Evolutionary conservation across 2,113 vertebrate species (phyloP), one percentile per base, ranked within the genome.

Genomic region (Xyrauchen texanus): DNA sequence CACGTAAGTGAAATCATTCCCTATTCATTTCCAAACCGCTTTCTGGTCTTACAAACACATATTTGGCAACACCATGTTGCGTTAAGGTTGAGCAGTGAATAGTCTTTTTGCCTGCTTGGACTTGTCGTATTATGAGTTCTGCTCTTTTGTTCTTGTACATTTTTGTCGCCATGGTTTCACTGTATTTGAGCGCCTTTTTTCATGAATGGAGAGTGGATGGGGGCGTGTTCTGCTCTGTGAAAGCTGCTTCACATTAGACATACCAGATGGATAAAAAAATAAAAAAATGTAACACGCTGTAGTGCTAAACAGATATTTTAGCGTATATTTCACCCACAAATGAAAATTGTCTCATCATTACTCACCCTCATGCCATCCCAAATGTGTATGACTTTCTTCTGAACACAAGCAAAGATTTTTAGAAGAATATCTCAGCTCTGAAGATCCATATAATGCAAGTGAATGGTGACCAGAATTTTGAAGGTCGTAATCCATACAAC

Each of bases 101-200:
- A 12, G 15, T 21, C 46, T 4, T 64, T 65, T 51, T 63, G 68
- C 21, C 16, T 34, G 8, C 15, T 12, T 15, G 2, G 7, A 44
- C 8, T 8, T 15, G 57, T 44, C 70, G n/a, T 70, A 52, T n/a
- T 6, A n/a, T 45, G 8, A 63, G 8, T 12, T 51, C 7, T 6
- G 34, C 8, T 57, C 45, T 79, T 71, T 44, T 15, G 49, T 52
- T 9, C 10, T 58, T 4, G 51, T 34, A 64, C 58, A 55, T 47
- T 65, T 21, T 58, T n/a, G 60, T 21, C 44, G 49, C 8, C 7
- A 57, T 71, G 8, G 52, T 57, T 71, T 71, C 8, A 58, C 13
- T 15, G 58, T 67, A 69, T 80, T 80, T 80, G 62, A 51, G 78
- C 78, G 78, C 78, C 78, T 60, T 80, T 80, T 79, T 80, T 80